Base-by-base conservation (phyloP, 2,888 invertebrate genomes). In the Campopleginae sp. region DNA sequence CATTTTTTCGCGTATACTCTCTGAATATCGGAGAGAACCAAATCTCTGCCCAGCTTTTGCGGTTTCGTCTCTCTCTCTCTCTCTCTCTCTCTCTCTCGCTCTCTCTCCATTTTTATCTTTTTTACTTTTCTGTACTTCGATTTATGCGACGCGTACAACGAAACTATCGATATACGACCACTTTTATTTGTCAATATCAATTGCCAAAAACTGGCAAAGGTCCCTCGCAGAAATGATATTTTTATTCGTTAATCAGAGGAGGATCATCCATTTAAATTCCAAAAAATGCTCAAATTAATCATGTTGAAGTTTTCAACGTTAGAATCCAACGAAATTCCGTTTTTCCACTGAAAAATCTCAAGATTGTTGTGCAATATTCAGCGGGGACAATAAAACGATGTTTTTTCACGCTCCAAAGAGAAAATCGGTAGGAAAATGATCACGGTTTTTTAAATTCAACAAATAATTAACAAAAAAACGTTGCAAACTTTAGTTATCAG, bases 1-100 rank as follows among this genome's bases (percentile, higher is more conserved):
- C 90, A 89, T 92, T 89, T 90, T 90, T 51, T 46, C 61, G 74
- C 88, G 89, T 90, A 91, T 89, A 91, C 88, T 89, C 89, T 89
- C 90, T 86, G 89, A 90, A 92, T 89, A 90, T 89, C 86, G 84
- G 89, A 89, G 23, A 14, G 71, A 91, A 68, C 72, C 91, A 91
- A 89, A 87, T 89, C 88, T 87, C 17, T 88, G 89, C 89, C 89
- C 89, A 87, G 88, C 89, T 90, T 88, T 89, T 90, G 90, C 90
- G 90, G 89, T 89, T 75, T 70, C 51, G 65, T 23, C 58, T 72
- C n/a, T n/a, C n/a, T n/a, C n/a, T n/a, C n/a, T n/a, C n/a, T n/a
- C n/a, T n/a, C n/a, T n/a, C n/a, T n/a, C n/a, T n/a, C n/a, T n/a
- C n/a, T n/a, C n/a, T n/a, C n/a, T n/a, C n/a, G n/a, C n/a, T n/a